Base-by-base conservation (phyloP, 2,113 vertebrate species). In the Athene cunicularia region DNA sequence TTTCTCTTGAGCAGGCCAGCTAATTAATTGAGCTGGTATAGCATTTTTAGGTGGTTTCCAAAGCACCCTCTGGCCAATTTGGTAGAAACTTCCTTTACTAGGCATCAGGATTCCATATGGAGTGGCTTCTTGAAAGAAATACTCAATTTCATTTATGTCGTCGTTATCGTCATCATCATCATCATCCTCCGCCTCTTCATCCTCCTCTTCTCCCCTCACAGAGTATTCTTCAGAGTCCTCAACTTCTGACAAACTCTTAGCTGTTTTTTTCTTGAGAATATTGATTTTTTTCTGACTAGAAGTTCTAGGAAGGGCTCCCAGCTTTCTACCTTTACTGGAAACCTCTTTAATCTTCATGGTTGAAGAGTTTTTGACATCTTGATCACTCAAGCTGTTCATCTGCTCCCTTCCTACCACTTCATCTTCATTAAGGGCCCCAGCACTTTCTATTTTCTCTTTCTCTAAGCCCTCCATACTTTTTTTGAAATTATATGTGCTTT, bases 181-280 rank as follows among this genome's bases (percentile, higher is more conserved):
- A 3, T 95, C 93, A 1, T 96, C 91, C 0, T 97, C 94, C 1
- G 93, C 93, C 3, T 97, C 97, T 4, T 93, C 95, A 3, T 96
- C 80, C 2, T 97, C 96, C 11, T 97, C 97, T 73, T 95, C 96
- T 82, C 79, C 97, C 55, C 79, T 93, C 50, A 91, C 72, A 79
- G 93, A 98, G 47, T 91, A 97, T 70, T 98, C 97, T 58, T 98
- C 98, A 2, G 97, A 98, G 47, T 98, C 97, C 21, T 98, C 97
- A 33, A 63, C 47, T 94, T 98, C 97, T 86, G 96, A 97, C 50
- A 95, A 80, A 66, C 37, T 95, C 60, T 95, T 97, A 33, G 59
- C 27, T 89, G 86, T 30, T 70, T 97, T 97, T 88, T 96, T 95
- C 63, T 97, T 97, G 41, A 93, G 47, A 62, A 35, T 89, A 50